Percentiles rank a stretch among this genome's conserved stretches.
phyloP scores from a whole-genome alignment of 2,797 vertebrate genomes.

The Gymnoscopelus braueri region DNA sequence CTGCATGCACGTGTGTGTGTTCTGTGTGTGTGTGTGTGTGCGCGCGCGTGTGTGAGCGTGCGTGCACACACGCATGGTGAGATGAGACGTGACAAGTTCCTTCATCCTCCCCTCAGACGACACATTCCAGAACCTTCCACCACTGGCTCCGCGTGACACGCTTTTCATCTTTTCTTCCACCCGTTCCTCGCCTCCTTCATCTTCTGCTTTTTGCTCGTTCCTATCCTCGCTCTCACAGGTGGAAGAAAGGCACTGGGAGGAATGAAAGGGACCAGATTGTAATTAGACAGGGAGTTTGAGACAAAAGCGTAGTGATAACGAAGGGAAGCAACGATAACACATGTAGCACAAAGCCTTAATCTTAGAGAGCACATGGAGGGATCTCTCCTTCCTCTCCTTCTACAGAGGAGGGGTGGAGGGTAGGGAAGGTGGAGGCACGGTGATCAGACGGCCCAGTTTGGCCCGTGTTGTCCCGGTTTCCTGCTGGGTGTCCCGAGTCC shows the following conservation, averaged over 20 bases:
- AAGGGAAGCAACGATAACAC: conserved; percentile 76
- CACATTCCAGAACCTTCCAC: conserved; percentile 72
- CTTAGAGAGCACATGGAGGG: conserved; percentile 76
- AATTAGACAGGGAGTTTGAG: conserved; percentile 78
- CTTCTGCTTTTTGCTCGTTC: conserved; percentile 29
- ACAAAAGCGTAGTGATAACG: conserved; percentile 76
- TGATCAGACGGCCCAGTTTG: no score
- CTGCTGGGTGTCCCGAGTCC: no score
- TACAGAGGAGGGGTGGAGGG: conserved; percentile 59
- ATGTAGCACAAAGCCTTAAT: conserved; percentile 82
- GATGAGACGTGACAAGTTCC: conserved; percentile 79
- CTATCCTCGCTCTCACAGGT: conserved; percentile 75
- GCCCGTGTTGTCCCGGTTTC: no score
- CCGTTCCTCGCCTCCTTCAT: conserved; percentile 50
- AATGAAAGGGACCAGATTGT: conserved; percentile 77
- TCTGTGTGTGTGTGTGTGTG: conserved; percentile 25
- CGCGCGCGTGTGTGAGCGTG: conserved; percentile 20
- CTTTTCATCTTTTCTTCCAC: conserved; percentile 74
- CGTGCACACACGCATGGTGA: conserved; percentile 45
- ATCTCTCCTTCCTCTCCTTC: conserved; percentile 67
- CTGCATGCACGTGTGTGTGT: conserved; percentile 39
- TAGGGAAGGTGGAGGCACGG: conserved; percentile 15
- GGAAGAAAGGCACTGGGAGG: conserved; percentile 68
- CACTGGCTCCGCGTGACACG: conserved; percentile 64
- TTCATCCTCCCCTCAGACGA: conserved; percentile 82